Evolutionary conservation across 2,113 vertebrate species (phyloP).

Genomic region (Spermophilus dauricus): DNA sequence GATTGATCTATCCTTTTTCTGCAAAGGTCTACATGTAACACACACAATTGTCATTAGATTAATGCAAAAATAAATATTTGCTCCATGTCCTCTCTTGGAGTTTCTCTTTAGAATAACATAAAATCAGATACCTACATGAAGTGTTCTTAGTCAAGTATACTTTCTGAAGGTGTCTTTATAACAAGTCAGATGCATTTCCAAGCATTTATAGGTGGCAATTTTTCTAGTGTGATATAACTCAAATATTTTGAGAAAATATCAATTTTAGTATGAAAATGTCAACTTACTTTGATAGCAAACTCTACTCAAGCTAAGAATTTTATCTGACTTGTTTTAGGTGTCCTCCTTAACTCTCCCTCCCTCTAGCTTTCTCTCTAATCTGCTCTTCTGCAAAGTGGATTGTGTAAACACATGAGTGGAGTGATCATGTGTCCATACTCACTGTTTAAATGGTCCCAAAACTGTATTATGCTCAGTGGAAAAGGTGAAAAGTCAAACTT

Average conservation of each 20-base stretch:
- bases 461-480: neutral
- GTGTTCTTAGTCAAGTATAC: constrained; percentile 63
- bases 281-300: neutral
- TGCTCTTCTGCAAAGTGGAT: neutral
- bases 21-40: constrained; percentile 62
- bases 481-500: neutral
- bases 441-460: neutral
- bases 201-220: neutral
- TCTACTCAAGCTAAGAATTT: constrained; percentile 26
- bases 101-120: constrained; percentile 35
- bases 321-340: neutral
- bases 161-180: constrained; percentile 72
- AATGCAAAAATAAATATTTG: constrained; percentile 70
- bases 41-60: constrained; percentile 60
- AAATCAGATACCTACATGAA: constrained; percentile 64
- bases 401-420: neutral
- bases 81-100: constrained; percentile 35
- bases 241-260: constrained; percentile 53
- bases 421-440: neutral
- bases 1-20: neutral
- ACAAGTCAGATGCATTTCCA: constrained; percentile 48
- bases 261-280: neutral
- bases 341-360: neutral
- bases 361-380: neutral
- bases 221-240: constrained; percentile 37